Percentiles rank a stretch among this genome's conserved stretches.
phyloP scores from a whole-genome alignment of 2,888 invertebrate genomes.

The Dioctria linearis region DNA sequence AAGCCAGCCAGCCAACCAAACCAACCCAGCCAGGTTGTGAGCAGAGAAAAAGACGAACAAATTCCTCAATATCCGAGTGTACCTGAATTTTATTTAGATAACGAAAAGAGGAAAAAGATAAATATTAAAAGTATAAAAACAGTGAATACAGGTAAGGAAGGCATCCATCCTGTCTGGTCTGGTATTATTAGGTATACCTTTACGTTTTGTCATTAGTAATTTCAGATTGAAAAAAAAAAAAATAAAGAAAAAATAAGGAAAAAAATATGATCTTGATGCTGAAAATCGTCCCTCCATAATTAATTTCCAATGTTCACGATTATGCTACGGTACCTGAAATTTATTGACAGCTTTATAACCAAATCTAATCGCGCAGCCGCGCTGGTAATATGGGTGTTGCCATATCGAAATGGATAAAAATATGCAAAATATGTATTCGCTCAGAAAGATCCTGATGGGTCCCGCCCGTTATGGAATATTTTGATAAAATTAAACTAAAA shows the following conservation, averaged over 20 bases:
- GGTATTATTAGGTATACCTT: too few relatives aligned
- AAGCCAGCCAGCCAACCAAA: not conserved
- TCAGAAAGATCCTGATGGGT: too few relatives aligned
- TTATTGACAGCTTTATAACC: not conserved
- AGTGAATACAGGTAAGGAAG: not conserved
- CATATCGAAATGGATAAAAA: not conserved
- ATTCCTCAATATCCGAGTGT: not conserved
- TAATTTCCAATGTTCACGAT: slow-evolving; percentile 47
- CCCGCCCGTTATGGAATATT: too few relatives aligned
- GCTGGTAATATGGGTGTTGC: not conserved
- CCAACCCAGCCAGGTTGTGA: not conserved
- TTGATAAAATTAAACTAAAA: too few relatives aligned
- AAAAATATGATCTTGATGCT: not conserved
- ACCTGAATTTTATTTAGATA: slow-evolving; percentile 28
- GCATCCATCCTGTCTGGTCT: too few relatives aligned
- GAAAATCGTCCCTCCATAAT: slow-evolving; percentile 21
- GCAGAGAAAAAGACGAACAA: too few relatives aligned
- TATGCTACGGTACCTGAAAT: slow-evolving; percentile 2
- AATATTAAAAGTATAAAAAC: slow-evolving; percentile 49
- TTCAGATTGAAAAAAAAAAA: not conserved
- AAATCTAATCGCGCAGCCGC: slow-evolving; percentile 18
- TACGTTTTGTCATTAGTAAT: too few relatives aligned
- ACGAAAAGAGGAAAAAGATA: slow-evolving; percentile 48
- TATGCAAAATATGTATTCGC: too few relatives aligned
- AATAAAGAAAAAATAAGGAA: too few relatives aligned